A percentile compares a stretch with the other conserved stretches of the same genome.
These are phyloP conservation scores for Xerus inauris DNA, from an alignment of 2,113 vertebrate genomes.

Conservation along the genomic window DNA sequence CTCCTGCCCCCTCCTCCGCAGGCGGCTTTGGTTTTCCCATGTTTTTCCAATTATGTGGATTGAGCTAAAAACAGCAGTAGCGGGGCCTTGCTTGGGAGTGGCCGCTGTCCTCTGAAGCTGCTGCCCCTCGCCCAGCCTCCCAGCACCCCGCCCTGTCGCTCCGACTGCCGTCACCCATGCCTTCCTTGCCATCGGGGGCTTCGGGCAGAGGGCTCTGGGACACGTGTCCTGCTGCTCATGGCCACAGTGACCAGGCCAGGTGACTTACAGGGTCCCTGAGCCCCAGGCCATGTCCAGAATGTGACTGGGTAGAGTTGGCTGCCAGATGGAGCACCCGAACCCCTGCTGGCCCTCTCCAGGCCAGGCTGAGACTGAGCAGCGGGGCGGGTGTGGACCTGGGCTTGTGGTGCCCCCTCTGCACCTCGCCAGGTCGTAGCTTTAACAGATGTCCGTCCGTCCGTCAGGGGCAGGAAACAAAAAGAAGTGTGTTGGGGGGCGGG, in stretches of 20 bases:
- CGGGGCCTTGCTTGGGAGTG: constrained; percentile 34
- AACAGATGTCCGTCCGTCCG: constrained; percentile 37
- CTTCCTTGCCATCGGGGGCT: rapidly evolving
- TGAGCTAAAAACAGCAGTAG: constrained; percentile 64
- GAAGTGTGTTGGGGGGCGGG: neutral
- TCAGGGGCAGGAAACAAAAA: neutral
- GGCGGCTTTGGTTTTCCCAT: constrained; percentile 58
- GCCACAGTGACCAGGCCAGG: neutral
- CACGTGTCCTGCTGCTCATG: neutral
- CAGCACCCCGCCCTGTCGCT: neutral
- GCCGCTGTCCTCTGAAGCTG: neutral
- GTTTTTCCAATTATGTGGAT: constrained; percentile 71
- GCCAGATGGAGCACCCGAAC: neutral
- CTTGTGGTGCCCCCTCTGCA: no score
- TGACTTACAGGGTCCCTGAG: rapidly evolving
- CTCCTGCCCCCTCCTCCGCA: neutral
- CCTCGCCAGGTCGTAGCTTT: neutral
- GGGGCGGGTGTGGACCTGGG: neutral
- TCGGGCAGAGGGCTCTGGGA: neutral
- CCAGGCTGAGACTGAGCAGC: neutral
- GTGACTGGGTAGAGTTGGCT: neutral
- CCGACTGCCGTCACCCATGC: neutral
- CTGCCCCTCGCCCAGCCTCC: neutral
- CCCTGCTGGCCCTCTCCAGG: neutral
- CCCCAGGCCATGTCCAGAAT: neutral